These are phyloP conservation scores for Desoria tigrina DNA, from an alignment of 2,888 invertebrate species.

Conservation along the genomic window DNA sequence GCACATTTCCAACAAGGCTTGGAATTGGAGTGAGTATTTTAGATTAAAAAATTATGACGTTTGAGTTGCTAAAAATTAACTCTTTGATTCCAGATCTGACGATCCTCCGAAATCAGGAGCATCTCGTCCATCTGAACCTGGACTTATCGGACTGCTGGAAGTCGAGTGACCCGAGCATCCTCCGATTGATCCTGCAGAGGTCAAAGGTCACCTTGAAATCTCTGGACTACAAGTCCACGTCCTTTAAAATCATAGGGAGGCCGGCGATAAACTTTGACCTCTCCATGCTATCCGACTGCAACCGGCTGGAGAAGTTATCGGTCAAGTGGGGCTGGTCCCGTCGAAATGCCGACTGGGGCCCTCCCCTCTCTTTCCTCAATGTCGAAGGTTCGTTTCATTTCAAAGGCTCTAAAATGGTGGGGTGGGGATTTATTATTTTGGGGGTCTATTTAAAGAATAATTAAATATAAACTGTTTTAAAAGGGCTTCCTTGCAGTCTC, in stretches of 20 bases:
- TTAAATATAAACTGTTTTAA: too few relatives aligned
- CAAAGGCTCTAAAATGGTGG: too few relatives aligned
- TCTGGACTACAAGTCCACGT: background rate
- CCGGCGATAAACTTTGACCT: background rate
- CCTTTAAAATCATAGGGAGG: background rate
- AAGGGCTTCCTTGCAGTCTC: background rate
- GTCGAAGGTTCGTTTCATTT: too few relatives aligned
- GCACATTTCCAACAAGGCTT: background rate
- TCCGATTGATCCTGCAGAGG: background rate
- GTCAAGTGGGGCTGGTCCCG: background rate
- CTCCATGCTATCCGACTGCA: background rate
- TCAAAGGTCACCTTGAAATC: background rate
- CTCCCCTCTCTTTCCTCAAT: too few relatives aligned
- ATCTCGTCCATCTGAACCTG: background rate
- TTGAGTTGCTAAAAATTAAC: background rate
- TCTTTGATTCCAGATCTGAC: background rate
- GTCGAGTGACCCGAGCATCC: background rate
- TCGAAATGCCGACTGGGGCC: background rate
- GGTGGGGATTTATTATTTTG: too few relatives aligned
- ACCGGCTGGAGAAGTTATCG: background rate
- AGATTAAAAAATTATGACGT: too few relatives aligned
- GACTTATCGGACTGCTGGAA: background rate
- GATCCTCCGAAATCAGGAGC: background rate
- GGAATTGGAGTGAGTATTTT: background rate
- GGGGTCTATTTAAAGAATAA: too few relatives aligned